These are phyloP conservation scores for Lasioglossum marginatum DNA, from an alignment of 2,888 invertebrate genomes.

Conservation along the genomic window DNA sequence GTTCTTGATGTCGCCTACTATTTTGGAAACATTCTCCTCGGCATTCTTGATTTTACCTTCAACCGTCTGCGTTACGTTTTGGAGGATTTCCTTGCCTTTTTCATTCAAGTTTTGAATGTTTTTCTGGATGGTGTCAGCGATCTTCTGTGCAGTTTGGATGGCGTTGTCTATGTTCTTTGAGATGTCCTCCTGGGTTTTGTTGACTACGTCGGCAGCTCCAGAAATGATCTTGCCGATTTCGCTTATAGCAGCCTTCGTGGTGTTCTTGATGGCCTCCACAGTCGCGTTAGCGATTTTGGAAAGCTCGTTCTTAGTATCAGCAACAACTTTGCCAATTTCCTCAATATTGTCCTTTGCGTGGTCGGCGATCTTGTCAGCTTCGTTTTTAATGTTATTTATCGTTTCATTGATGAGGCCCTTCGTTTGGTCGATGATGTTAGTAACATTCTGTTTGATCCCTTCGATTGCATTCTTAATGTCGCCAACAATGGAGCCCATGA, in stretches of 20 bases:
- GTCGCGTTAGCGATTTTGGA: neutral
- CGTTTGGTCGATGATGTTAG: neutral
- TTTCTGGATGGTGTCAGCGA: neutral
- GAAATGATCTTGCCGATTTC: neutral
- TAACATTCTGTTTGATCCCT: neutral
- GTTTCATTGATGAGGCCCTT: neutral
- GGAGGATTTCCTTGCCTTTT: neutral
- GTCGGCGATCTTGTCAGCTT: neutral
- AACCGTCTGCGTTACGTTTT: neutral
- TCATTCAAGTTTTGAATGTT: neutral
- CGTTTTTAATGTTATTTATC: neutral
- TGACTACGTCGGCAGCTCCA: neutral
- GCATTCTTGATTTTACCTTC: neutral
- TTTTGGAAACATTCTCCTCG: neutral
- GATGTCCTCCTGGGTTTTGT: neutral
- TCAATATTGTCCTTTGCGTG: neutral
- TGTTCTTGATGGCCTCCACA: neutral
- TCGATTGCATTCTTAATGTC: neutral
- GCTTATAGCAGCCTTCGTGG: neutral
- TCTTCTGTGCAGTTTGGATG: neutral
- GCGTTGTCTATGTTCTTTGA: neutral
- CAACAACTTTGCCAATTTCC: neutral
- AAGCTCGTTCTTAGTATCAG: neutral
- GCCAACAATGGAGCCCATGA: neutral
- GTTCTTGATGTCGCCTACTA: neutral